A percentile compares a stretch with the other conserved stretches of the same genome.
These are phyloP conservation scores for Sussaba pulchella DNA, from an alignment of 2,888 invertebrate genomes.

Conservation along the genomic window DNA sequence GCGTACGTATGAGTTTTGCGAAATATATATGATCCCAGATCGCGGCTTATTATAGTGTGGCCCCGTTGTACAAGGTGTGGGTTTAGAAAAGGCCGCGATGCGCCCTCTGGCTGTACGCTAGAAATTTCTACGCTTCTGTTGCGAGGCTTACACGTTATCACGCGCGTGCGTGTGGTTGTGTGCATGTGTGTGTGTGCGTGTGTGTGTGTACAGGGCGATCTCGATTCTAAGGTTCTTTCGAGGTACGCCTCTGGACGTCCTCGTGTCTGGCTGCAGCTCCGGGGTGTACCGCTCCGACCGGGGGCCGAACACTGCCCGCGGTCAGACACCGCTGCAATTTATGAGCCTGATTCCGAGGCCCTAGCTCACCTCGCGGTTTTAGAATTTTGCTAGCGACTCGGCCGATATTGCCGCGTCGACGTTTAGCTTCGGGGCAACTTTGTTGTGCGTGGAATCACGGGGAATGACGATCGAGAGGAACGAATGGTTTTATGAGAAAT, in stretches of 20 bases:
- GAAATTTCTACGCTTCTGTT: conserved; percentile 59
- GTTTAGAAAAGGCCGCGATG: conserved; percentile 77
- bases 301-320: conserved; percentile 66
- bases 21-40: conserved; percentile 81
- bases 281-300: conserved; percentile 69
- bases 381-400: conserved; percentile 68
- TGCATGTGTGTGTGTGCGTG: conserved; percentile 30
- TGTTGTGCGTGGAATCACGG: not conserved
- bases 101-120: conserved; percentile 74
- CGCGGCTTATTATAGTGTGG: conserved; percentile 83
- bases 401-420: conserved; percentile 13
- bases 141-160: not conserved
- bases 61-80: conserved; percentile 75
- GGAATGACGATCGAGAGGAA: not conserved
- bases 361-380: conserved; percentile 58
- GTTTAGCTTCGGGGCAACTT: not conserved
- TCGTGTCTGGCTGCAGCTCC: conserved; percentile 60
- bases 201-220: conserved; percentile 64
- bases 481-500: conserved; percentile 5
- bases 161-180: conserved; percentile 23
- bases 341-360: conserved; percentile 72
- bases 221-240: conserved; percentile 61
- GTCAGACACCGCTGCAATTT: conserved; percentile 72
- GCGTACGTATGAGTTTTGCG: conserved; percentile 61
- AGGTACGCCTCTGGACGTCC: conserved; percentile 55